Base-by-base conservation (phyloP, 2,113 vertebrate genomes). In the Xiphorhynchus elegans region DNA sequence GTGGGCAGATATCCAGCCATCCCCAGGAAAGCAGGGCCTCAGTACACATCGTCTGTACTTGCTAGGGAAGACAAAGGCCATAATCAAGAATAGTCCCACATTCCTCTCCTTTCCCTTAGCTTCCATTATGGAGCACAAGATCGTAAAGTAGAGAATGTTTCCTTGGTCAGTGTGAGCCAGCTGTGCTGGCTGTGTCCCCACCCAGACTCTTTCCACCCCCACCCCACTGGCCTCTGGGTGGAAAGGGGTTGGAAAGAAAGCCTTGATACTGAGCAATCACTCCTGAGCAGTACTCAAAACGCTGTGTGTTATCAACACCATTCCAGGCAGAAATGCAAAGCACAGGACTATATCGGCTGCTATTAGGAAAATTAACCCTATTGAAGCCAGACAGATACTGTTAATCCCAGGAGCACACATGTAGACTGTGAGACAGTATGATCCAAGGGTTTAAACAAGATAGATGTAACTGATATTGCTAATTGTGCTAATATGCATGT, bases 41-140 rank as follows among this genome's bases (percentile, higher is more conserved):
- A 3, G 24, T 13, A 55, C 4, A 19, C 1, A 0, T 10, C 10
- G 10, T 6, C 13, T 35, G 15, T 46, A 40, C 2, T 2, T 58
- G 18, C 46, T 53, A 31, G 21, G n/a, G 50, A 49, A 81, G n/a
- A 8, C 10, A 40, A 79, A 68, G 33, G 11, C 7, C 37, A 20
- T 26, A 52, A 31, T 7, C 37, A 63, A 47, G 19, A 80, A 26
- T 1, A 56, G 10, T 8, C 1, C 4, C 0, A 0, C 23, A 53
- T 35, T 21, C 7, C 47, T 9, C 62, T 86, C 11, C 18, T 62
- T 69, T 87, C 8, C 39, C 6, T 81, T 52, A 77, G 9, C 2
- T 62, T 53, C 68, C 39, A 40, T 35, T 56, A 44, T 49, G 33
- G 53, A 80, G 18, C 31, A 67, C 14, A 50, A 53, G 24, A n/a